These are phyloP conservation scores for Scleropages formosus DNA, from an alignment of 2,797 vertebrate genomes.

Conservation along the genomic window DNA sequence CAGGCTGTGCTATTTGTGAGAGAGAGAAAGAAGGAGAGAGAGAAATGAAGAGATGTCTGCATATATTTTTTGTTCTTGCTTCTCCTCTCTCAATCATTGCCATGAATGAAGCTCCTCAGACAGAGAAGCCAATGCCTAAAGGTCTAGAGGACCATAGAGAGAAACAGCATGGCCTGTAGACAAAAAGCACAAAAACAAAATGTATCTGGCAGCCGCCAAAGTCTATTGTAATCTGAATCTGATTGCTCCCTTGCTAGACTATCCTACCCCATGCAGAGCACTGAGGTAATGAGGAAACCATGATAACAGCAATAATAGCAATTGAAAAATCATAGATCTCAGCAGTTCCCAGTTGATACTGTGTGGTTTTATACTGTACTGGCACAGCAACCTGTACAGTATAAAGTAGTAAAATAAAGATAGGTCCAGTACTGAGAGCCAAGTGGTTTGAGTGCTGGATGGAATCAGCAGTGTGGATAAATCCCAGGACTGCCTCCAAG, in stretches of 20 bases:
- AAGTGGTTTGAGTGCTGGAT: conserved; percentile 33
- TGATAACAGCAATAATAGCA: conserved; percentile 26
- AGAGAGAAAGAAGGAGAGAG: background rate
- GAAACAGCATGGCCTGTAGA: background rate
- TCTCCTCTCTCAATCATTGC: background rate
- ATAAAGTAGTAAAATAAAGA: conserved; percentile 44
- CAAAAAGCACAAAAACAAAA: conserved; percentile 6
- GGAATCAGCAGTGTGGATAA: conserved; percentile 16
- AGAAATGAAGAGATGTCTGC: background rate
- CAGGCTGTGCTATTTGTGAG: background rate
- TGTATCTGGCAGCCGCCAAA: background rate
- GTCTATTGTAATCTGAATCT: conserved; percentile 12
- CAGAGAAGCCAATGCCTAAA: background rate
- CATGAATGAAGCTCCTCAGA: background rate
- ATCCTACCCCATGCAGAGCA: conserved; percentile 25
- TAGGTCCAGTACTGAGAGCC: conserved; percentile 27
- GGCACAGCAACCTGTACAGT: conserved; percentile 32
- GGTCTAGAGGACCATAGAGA: background rate
- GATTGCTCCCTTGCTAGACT: conserved; percentile 26
- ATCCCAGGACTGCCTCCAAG: conserved; percentile 29
- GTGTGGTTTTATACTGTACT: conserved; percentile 22
- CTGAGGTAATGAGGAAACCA: conserved; percentile 27
- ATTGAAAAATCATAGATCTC: conserved; percentile 27
- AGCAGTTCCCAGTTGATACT: conserved; percentile 11
- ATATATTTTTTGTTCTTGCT: background rate